Conservation (phyloP, 2,797 vertebrate genomes). For the Amblyraja radiata region DNA sequence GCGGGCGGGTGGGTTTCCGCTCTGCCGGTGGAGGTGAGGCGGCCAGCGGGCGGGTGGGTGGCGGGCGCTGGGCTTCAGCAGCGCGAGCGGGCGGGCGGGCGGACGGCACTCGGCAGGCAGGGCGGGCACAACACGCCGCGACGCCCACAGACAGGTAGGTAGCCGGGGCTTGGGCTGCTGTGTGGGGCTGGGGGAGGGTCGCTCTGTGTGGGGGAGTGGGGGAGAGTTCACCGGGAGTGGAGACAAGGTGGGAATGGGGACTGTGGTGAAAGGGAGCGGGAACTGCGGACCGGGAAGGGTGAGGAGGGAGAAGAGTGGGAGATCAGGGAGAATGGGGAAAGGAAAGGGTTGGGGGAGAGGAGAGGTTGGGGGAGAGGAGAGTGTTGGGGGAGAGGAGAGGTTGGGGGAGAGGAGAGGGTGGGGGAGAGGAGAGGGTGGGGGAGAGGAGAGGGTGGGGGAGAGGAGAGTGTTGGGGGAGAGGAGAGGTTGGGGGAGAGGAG, state of each 20-base stretch:
- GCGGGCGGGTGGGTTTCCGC: background rate
- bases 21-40: background rate
- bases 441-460: background rate
- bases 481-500: too few relatives aligned
- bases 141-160: constrained; percentile 17
- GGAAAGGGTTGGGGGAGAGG: background rate
- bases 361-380: too few relatives aligned
- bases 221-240: too few relatives aligned
- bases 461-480: background rate
- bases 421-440: background rate
- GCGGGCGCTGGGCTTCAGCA: background rate
- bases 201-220: too few relatives aligned
- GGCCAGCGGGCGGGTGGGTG: background rate
- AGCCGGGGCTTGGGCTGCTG: background rate
- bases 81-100: background rate
- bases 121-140: background rate
- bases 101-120: background rate
- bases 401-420: background rate
- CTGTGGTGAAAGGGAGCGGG: too few relatives aligned
- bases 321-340: background rate
- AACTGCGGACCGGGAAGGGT: background rate
- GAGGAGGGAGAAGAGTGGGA: background rate
- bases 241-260: too few relatives aligned
- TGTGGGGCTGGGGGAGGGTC: background rate
- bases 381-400: background rate